Percentiles rank a stretch among this genome's conserved stretches.
These are phyloP conservation scores for Chromis chromis DNA, from an alignment of 2,797 vertebrate genomes.

Conservation along the genomic window DNA sequence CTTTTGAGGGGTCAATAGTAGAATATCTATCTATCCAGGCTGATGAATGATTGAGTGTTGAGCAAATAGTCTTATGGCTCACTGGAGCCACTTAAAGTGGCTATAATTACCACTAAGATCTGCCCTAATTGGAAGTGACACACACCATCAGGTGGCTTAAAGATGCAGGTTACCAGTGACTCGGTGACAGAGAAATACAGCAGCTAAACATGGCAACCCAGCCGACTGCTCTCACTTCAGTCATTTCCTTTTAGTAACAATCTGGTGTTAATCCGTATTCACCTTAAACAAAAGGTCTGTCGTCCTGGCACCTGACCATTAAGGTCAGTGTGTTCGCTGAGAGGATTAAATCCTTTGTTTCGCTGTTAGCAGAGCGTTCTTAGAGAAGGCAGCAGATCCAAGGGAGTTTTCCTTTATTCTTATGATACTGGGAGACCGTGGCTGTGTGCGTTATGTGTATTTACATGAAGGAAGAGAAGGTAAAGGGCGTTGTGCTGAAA, in stretches of 20 bases:
- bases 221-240: constrained; percentile 11
- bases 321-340: constrained; percentile 51
- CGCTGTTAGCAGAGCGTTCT: constrained; percentile 42
- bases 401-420: constrained; percentile 23
- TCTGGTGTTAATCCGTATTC: constrained; percentile 48
- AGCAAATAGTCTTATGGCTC: constrained; percentile 65
- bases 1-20: constrained; percentile 19
- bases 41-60: constrained; percentile 56
- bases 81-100: constrained; percentile 72
- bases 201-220: constrained; percentile 17
- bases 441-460: constrained; percentile 68
- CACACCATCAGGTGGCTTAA: constrained; percentile 84
- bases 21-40: neutral
- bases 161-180: constrained; percentile 37
- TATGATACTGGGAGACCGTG: constrained; percentile 19
- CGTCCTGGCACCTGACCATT: constrained; percentile 14
- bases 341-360: constrained; percentile 76
- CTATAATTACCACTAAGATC: constrained; percentile 79
- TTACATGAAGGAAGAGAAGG: constrained; percentile 53
- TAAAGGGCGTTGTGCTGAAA: constrained; percentile 40
- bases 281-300: constrained; percentile 46
- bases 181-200: constrained; percentile 36
- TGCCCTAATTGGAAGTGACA: constrained; percentile 87
- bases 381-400: constrained; percentile 17
- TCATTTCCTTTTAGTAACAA: constrained; percentile 36